Base-by-base conservation (phyloP, 2,888 invertebrate genomes). In the Eudasyphora cyanicolor region DNA sequence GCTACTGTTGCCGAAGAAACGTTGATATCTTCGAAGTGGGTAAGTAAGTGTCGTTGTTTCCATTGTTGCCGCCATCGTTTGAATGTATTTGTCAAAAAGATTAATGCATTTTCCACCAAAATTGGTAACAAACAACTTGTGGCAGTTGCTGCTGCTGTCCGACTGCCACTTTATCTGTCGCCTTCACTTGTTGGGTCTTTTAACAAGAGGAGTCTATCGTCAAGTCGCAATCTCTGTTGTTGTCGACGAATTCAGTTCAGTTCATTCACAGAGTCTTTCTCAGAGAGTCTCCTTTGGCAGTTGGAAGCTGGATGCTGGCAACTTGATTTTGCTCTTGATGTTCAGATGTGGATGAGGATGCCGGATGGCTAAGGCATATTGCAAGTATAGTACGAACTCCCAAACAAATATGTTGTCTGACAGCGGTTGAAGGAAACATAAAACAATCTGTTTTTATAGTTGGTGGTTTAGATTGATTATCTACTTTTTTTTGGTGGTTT, bases 81-180 rank as follows among this genome's bases (percentile, higher is more conserved):
- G 64, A 80, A 38, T 70, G 51, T 70, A 78, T 80, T 80, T 80
- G 77, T 80, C 74, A 75, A 77, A 77, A 64, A 83, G 80, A 83
- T 83, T 83, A 77, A 83, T 80, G 64, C 29, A 75, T 80, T 80
- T 79, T 27, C 54, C 77, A 71, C 29, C 49, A 57, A 83, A 80
- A 80, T 83, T 80, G 83, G 62, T 80, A 83, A 77, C 69, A 75
- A 83, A 57, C 80, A 54, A 24, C 62, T 62, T 70, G 42, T 14
- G 21, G 24, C 42, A 21, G 10, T 42, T 62, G 38, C 45, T 49
- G 42, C 27, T 51, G 82, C 57, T 71, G 74, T 78, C 82, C 73
- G 76, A 32, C 79, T 70, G 73, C 17, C 19, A 49, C 14, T n/a
- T 19, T 35, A 35, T 49, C 49, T 19, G 17, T 49, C 49, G 51